Evolutionary conservation across 2,888 invertebrate genomes (phyloP), one percentile per base, ranked within the genome.

Genomic region (Prosopocoilus inquinatus): DNA sequence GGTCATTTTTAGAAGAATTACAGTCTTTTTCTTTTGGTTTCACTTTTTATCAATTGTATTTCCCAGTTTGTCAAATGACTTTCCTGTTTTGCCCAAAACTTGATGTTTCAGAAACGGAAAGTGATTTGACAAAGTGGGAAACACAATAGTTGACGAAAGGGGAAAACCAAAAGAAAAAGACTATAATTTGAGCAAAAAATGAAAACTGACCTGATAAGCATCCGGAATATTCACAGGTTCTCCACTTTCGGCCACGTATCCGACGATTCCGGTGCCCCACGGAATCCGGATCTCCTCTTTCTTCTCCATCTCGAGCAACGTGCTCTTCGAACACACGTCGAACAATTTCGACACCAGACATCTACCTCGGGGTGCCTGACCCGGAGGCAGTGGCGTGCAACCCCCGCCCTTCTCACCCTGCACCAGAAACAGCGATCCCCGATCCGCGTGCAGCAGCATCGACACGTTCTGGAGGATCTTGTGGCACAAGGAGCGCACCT

Each of bases 391-490:
- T 1, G 74, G 73, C 55, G 74, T 73, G 60, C 75, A 75, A 9
- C 75, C 74, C 32, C 75, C 73, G 5, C 78, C 76, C 48, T 67
- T 70, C 54, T 85, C 85, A 51, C 88, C 88, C 76, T 93, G 92
- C 55, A 94, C 93, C 68, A 96, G 83, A 79, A 96, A 96, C 70
- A 96, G 79, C 20, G 96, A 96, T 48, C 95, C 94, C 47, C 94
- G 82, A 77, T 96, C 96, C 9, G 95, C 95, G 72, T 94, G 90
- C 66, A 96, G 83, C 41, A 96, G 81, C 68, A 91, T 92, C 70
- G 92, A 93, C 56, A 96, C 96, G 77, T 96, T 96, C 78, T 94
- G 93, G 54, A 94, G 84, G 73, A 96, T 96, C 81, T 96, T 96
- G 83, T 96, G 95, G 75, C 96, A 96, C 65, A 96, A 80, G 39